Conservation (phyloP, 1,140 invertebrate genomes). For the Drosophila ercepeae region DNA sequence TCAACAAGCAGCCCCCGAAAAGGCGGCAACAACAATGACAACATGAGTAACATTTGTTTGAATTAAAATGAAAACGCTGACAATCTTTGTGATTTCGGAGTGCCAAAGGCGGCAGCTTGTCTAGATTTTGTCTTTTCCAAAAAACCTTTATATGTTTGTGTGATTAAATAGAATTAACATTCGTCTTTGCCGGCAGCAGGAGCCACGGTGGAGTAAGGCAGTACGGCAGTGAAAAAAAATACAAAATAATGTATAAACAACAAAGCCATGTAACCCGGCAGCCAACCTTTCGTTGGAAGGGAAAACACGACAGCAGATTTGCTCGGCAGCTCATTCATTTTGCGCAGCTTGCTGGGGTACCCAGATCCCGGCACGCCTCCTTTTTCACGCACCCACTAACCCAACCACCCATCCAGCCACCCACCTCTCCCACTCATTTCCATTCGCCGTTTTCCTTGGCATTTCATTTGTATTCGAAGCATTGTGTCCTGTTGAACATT, state of each 20-base stretch:
- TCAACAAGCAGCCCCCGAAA: conserved; percentile 59
- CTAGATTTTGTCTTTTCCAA: background rate
- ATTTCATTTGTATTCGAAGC: conserved; percentile 83
- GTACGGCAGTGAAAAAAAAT: conserved; percentile 15
- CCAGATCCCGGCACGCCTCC: conserved; percentile 20
- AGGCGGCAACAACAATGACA: conserved; percentile 68
- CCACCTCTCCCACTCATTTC: background rate
- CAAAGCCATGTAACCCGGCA: conserved; percentile 55
- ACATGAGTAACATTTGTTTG: conserved; percentile 83
- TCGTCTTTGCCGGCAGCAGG: conserved; percentile 67
- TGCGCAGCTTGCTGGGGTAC: conserved; percentile 64
- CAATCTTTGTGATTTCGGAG: conserved; percentile 79
- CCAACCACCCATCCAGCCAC: no score
- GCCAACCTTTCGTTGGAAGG: conserved; percentile 63
- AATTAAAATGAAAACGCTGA: conserved; percentile 83
- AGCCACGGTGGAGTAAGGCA: background rate
- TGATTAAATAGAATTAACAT: conserved; percentile 82
- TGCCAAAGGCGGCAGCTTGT: conserved; percentile 69
- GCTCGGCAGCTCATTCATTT: conserved; percentile 79
- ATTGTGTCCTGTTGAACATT: conserved; percentile 83
- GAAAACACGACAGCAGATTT: conserved; percentile 77
- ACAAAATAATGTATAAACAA: conserved; percentile 16
- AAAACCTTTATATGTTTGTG: conserved; percentile 10
- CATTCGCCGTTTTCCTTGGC: conserved; percentile 9
- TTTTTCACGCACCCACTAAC: background rate